Percentiles rank a stretch among this genome's conserved stretches.
Evolutionary conservation across 1,140 invertebrate genomes (phyloP).

Genomic region (Calephelis nemesis): DNA sequence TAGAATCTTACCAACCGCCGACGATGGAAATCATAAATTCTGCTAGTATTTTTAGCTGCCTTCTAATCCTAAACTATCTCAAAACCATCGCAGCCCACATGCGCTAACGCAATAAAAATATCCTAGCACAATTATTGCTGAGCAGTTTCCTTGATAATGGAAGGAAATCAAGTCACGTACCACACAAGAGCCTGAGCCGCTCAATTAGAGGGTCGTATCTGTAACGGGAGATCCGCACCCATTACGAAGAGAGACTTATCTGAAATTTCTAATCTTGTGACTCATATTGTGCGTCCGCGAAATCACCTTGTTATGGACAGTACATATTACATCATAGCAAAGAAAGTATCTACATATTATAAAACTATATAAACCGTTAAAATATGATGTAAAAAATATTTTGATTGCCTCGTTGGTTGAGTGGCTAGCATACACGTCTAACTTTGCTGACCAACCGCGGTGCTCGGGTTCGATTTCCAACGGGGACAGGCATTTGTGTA

Average conservation of each 20-base stretch:
- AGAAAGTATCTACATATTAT: slow-evolving; percentile 35
- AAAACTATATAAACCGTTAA: too few relatives aligned
- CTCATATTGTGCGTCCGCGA: slow-evolving; percentile 44
- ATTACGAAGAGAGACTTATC: slow-evolving; percentile 48
- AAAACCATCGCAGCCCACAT: not conserved
- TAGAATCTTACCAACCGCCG: too few relatives aligned
- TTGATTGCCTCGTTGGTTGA: too few relatives aligned
- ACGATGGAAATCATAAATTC: too few relatives aligned
- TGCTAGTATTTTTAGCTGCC: too few relatives aligned
- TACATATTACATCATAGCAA: slow-evolving; percentile 6
- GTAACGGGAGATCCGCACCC: slow-evolving; percentile 46
- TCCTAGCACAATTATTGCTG: slow-evolving; percentile 47
- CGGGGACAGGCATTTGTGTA: too few relatives aligned
- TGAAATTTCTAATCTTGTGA: slow-evolving; percentile 60
- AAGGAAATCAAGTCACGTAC: slow-evolving; percentile 44
- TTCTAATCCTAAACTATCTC: not conserved
- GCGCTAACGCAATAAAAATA: slow-evolving; percentile 38
- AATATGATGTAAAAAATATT: too few relatives aligned
- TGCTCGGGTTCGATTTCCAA: too few relatives aligned
- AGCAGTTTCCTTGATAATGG: slow-evolving; percentile 39
- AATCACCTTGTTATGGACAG: slow-evolving; percentile 52
- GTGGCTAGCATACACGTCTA: too few relatives aligned
- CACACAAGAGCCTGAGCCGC: slow-evolving; percentile 25
- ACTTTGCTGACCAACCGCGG: too few relatives aligned
- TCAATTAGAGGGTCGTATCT: slow-evolving; percentile 50